Evolutionary conservation across 2,888 invertebrate species (phyloP).

Genomic region (Rhagium mordax): DNA sequence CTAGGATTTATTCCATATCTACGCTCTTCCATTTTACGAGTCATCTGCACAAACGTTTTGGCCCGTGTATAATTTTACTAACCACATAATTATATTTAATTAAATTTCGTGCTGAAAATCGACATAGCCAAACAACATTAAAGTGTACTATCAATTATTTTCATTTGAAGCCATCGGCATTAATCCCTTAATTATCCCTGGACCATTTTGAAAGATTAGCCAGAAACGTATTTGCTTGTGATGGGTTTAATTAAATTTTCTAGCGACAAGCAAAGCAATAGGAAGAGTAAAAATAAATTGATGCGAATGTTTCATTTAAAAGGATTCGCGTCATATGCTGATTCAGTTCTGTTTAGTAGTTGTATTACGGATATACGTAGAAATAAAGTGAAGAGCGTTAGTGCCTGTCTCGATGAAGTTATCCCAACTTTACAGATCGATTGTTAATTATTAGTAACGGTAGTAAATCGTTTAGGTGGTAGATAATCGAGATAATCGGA

Average conservation of each 20-base stretch:
- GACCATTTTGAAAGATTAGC: constrained; percentile 7
- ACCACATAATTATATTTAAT: too few relatives aligned
- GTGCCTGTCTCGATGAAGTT: not conserved
- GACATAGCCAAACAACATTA: not conserved
- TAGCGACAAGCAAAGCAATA: not conserved
- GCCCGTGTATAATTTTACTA: too few relatives aligned
- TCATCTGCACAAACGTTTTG: too few relatives aligned
- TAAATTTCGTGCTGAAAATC: not conserved
- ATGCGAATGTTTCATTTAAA: not conserved
- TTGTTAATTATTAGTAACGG: not conserved
- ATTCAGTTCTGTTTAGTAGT: not conserved
- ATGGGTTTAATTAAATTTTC: constrained; percentile 22
- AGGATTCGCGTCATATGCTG: not conserved
- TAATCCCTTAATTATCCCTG: constrained; percentile 4
- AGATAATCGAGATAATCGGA: not conserved
- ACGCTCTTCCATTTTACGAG: too few relatives aligned
- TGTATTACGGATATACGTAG: not conserved
- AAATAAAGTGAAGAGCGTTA: not conserved
- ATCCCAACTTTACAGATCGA: not conserved
- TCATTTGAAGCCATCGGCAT: not conserved
- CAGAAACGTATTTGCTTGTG: constrained; percentile 1
- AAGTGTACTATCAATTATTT: not conserved
- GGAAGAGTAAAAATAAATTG: not conserved
- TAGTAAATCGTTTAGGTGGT: not conserved
- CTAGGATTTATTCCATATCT: too few relatives aligned